Conservation (phyloP, 2,113 vertebrate genomes). For the Hippocampus mohnikei region DNA sequence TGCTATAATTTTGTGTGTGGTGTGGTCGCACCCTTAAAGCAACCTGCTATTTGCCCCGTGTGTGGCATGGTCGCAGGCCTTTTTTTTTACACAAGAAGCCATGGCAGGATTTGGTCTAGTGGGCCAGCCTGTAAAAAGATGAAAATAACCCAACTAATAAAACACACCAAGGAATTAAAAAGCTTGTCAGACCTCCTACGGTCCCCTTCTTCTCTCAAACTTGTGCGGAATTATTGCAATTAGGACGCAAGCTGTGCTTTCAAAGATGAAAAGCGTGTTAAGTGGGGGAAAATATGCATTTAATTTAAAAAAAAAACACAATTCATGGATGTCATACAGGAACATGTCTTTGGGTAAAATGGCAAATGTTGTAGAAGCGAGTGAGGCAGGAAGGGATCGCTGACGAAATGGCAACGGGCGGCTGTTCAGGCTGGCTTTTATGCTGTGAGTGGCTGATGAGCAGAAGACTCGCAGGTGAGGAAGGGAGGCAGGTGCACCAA, state of each 20-base stretch:
- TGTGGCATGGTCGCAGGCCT: slow-evolving; percentile 42
- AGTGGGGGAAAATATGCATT: slow-evolving; percentile 10
- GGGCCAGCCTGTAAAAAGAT: slow-evolving; percentile 54
- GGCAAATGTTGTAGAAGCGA: not conserved
- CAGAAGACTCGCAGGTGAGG: no score
- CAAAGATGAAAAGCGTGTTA: not conserved
- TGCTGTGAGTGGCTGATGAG: no score
- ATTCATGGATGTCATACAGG: slow-evolving; percentile 4
- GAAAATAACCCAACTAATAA: slow-evolving; percentile 50
- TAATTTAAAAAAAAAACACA: slow-evolving; percentile 22
- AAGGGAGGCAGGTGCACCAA: no score
- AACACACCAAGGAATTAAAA: slow-evolving; percentile 38
- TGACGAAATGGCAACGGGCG: no score
- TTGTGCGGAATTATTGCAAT: slow-evolving; percentile 24
- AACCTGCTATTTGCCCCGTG: slow-evolving; percentile 34
- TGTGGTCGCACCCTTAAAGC: slow-evolving; percentile 36
- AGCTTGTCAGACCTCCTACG: slow-evolving; percentile 55
- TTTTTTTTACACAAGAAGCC: slow-evolving; percentile 51
- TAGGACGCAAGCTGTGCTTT: slow-evolving; percentile 12
- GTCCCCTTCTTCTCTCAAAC: slow-evolving; percentile 25
- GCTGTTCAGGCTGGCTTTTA: no score
- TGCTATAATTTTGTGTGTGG: slow-evolving; percentile 34
- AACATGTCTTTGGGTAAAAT: not conserved
- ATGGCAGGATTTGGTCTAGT: slow-evolving; percentile 60
- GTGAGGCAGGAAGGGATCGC: no score